These are phyloP conservation scores for Chaitophorus viminalis DNA, from an alignment of 2,888 invertebrate genomes.

Conservation along the genomic window DNA sequence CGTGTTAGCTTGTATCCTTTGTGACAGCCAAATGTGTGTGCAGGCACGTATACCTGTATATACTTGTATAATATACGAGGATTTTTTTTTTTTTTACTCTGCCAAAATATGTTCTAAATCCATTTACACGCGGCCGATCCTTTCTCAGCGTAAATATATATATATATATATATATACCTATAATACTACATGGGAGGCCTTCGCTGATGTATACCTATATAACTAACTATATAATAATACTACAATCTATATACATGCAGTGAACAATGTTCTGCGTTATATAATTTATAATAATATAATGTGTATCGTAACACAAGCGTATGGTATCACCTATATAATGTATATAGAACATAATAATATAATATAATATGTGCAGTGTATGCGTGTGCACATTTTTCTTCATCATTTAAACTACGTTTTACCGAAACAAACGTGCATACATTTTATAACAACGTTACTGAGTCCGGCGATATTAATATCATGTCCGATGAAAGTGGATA, in stretches of 20 bases:
- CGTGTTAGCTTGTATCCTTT: constrained; percentile 23
- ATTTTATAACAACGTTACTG: too few relatives aligned
- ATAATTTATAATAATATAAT: not conserved
- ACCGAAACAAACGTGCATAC: not conserved
- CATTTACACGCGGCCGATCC: not conserved
- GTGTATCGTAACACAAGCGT: too few relatives aligned
- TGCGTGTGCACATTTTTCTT: too few relatives aligned
- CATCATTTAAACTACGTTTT: not conserved
- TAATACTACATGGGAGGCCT: constrained; percentile 4
- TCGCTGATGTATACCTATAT: not conserved
- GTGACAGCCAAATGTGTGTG: constrained; percentile 32
- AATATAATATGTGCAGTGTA: too few relatives aligned
- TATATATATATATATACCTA: too few relatives aligned
- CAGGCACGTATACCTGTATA: not conserved
- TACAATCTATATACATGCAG: not conserved
- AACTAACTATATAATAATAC: too few relatives aligned
- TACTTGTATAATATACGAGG: not conserved
- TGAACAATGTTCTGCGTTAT: not conserved
- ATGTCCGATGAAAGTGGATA: not conserved
- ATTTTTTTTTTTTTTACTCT: not conserved
- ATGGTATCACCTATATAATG: too few relatives aligned
- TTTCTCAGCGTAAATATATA: not conserved
- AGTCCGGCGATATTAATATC: not conserved
- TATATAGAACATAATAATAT: too few relatives aligned
- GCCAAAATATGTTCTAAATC: constrained; percentile 1